A percentile compares a stretch with the other conserved stretches of the same genome.
phyloP scores from a whole-genome alignment of 2,888 invertebrate genomes.

The Rutpela maculata region DNA sequence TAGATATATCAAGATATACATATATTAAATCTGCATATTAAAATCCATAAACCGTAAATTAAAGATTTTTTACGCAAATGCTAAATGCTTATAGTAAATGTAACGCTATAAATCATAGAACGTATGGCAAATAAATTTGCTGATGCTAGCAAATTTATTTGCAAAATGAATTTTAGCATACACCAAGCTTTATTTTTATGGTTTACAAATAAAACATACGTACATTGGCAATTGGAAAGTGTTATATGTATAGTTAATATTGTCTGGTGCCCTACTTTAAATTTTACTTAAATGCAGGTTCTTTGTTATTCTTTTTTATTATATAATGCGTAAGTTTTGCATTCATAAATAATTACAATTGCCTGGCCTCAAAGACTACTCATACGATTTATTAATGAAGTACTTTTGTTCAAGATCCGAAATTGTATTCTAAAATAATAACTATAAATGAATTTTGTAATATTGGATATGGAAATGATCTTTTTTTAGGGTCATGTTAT shows the following conservation, averaged over 20 bases:
- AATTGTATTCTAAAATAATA: too few relatives aligned
- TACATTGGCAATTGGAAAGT: conserved; percentile 14
- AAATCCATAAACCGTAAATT: too few relatives aligned
- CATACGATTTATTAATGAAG: background rate
- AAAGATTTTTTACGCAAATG: too few relatives aligned
- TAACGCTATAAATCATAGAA: too few relatives aligned
- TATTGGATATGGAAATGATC: background rate
- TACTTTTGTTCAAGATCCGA: background rate
- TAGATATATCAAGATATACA: too few relatives aligned
- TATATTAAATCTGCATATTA: too few relatives aligned
- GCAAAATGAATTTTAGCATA: background rate
- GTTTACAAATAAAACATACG: background rate
- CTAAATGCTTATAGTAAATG: too few relatives aligned
- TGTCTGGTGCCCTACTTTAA: conserved; percentile 32
- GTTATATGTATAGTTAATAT: conserved; percentile 8
- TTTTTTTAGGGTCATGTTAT: background rate
- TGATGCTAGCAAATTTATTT: background rate
- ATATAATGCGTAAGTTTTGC: background rate
- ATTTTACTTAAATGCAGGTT: conserved; percentile 20
- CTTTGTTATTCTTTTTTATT: conserved; percentile 6
- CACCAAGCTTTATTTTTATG: background rate
- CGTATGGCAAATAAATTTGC: background rate
- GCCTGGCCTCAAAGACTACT: background rate
- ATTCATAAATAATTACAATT: background rate
- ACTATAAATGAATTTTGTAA: background rate